Evolutionary conservation across 2,888 invertebrate species (phyloP).

Genomic region (Pristionchus arcanus): DNA sequence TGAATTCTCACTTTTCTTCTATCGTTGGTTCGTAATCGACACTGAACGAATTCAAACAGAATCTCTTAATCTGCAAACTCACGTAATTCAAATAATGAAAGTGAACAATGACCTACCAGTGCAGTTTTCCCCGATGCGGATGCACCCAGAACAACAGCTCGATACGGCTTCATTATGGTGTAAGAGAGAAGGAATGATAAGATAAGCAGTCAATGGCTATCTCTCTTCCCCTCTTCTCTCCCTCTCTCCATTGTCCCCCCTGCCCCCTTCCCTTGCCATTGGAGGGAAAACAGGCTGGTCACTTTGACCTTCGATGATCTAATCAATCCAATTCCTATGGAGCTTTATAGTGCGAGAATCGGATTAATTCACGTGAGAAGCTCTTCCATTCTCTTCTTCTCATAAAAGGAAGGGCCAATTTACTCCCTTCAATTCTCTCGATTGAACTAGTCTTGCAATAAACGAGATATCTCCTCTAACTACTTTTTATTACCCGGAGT

Average conservation of each 20-base stretch:
- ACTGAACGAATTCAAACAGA: slow-evolving; percentile 23
- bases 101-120: not conserved
- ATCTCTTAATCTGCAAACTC: slow-evolving; percentile 5
- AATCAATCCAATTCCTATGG: slow-evolving; percentile 15
- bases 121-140: slow-evolving; percentile 36
- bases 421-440: not conserved
- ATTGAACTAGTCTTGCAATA: not conserved
- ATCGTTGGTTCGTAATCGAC: slow-evolving; percentile 51
- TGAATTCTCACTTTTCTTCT: slow-evolving; percentile 51
- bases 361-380: slow-evolving; percentile 5
- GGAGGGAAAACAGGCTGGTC: not conserved
- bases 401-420: not conserved
- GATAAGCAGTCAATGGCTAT: slow-evolving; percentile 35
- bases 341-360: not conserved
- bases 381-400: not conserved
- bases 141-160: slow-evolving; percentile 34
- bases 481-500: slow-evolving; percentile 18
- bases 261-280: not conserved
- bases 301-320: slow-evolving; percentile 10
- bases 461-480: slow-evolving; percentile 23
- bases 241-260: not conserved
- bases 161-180: slow-evolving; percentile 45
- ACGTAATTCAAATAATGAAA: not conserved
- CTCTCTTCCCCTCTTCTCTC: not conserved
- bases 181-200: slow-evolving; percentile 37